Evolutionary conservation across 2,113 vertebrate species (phyloP), one percentile per base, ranked within the genome.

Genomic region (Pycnonotus jocosus): DNA sequence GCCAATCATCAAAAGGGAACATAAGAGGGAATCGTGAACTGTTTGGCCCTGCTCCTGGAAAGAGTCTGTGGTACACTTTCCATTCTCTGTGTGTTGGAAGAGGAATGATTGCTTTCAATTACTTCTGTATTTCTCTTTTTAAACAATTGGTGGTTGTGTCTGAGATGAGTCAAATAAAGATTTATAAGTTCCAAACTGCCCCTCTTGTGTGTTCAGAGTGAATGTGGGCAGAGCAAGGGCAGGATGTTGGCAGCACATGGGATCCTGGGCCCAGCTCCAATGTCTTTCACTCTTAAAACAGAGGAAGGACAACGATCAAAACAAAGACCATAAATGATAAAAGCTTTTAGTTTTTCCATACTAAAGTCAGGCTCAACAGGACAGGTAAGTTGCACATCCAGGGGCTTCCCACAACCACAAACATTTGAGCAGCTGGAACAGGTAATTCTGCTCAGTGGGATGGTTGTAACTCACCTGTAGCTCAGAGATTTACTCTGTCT

Each of bases 81-180:
- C 60, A 66, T 68, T 37, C 24, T 23, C 31, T 56, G 21, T 54
- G 19, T 81, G 44, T 84, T 4, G 7, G 83, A 93, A 90, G 88
- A 48, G 86, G 61, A 77, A 15, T 19, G 28, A 45, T 78, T 90
- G 44, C 51, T 93, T 91, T 83, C 79, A 88, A 10, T 79, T 61
- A 35, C 68, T 95, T 95, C n/a, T 86, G 78, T 91, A 44, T 88
- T 80, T 93, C 50, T 80, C 20, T 71, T 88, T 62, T 38, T 38
- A 40, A 69, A 82, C 79, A 92, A 77, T 25, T 20, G 71, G 20
- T 92, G 80, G 15, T 72, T 93, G 74, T 86, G 60, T 83, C 82
- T 62, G 58, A 72, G 40, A 64, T 51, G 70, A 88, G 85, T 53
- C 66, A 48, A 94, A 68, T 95, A 94, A 96, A 94, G 82, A 71